phyloP scores from a whole-genome alignment of 1,140 invertebrate species.

The Drosophila sechellia region DNA sequence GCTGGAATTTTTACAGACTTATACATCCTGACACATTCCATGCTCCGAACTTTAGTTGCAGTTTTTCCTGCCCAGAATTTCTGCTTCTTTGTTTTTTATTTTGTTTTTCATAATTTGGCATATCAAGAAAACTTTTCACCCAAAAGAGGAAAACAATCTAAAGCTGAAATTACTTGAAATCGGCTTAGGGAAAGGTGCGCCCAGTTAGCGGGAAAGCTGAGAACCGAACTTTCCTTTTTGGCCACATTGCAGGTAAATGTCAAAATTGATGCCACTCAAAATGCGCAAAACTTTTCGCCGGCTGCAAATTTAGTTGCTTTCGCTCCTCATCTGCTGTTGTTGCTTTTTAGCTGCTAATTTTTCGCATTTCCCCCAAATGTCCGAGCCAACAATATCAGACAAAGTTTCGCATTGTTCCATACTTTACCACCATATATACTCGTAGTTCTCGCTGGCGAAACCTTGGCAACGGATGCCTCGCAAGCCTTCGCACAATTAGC shows the following conservation, averaged over 20 bases:
- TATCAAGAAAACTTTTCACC: slow-evolving; percentile 63
- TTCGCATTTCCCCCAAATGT: slow-evolving; percentile 36
- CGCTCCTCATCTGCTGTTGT: slow-evolving; percentile 27
- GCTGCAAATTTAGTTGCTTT: slow-evolving; percentile 37
- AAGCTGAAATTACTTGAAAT: slow-evolving; percentile 49
- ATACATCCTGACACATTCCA: slow-evolving; percentile 69
- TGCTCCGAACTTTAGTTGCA: slow-evolving; percentile 27
- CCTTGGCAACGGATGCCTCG: slow-evolving; percentile 14
- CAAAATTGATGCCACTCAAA: slow-evolving; percentile 84
- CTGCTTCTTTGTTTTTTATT: slow-evolving; percentile 25
- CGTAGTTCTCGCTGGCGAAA: not conserved
- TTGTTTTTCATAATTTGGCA: slow-evolving; percentile 53
- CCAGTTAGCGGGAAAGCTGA: slow-evolving; percentile 33
- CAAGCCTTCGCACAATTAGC: slow-evolving; percentile 31
- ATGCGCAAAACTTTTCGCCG: slow-evolving; percentile 56
- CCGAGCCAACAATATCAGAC: slow-evolving; percentile 33
- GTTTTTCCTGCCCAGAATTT: slow-evolving; percentile 35
- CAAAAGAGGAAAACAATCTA: slow-evolving; percentile 35
- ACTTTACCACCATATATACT: not conserved
- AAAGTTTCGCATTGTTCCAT: slow-evolving; percentile 53
- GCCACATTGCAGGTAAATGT: slow-evolving; percentile 82
- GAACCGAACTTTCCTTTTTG: slow-evolving; percentile 38
- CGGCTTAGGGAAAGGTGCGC: slow-evolving; percentile 51
- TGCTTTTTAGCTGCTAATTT: slow-evolving; percentile 27
- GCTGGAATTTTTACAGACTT: slow-evolving; percentile 68